These are phyloP conservation scores for Caenorhabditis latens DNA, from an alignment of 1,140 invertebrate genomes.

Conservation along the genomic window DNA sequence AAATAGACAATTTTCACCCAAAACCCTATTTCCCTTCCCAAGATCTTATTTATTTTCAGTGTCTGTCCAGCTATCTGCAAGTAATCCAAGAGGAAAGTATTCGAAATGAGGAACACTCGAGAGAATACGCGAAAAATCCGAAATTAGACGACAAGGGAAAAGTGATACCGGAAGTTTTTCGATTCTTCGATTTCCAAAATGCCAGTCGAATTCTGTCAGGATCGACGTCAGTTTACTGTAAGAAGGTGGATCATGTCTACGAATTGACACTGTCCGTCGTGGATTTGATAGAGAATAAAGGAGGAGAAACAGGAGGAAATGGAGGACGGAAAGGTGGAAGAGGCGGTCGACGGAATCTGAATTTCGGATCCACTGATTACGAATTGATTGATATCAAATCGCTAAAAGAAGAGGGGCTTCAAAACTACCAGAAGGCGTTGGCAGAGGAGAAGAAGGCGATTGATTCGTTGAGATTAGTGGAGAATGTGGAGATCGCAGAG, in stretches of 20 bases:
- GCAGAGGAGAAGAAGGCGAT: constrained; percentile 4
- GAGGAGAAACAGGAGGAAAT: background rate
- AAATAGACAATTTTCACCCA: no score
- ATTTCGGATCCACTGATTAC: constrained; percentile 12
- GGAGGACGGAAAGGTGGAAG: background rate
- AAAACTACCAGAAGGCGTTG: background rate
- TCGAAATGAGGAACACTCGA: background rate
- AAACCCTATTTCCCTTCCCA: no score
- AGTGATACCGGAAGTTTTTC: background rate
- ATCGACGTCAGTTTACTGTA: background rate
- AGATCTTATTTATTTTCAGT: background rate
- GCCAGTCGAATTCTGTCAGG: background rate
- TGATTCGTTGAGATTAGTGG: background rate
- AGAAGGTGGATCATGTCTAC: constrained; percentile 20
- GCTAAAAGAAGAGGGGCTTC: background rate
- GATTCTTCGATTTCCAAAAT: constrained; percentile 17
- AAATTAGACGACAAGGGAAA: no score
- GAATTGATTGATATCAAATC: background rate
- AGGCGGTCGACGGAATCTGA: background rate
- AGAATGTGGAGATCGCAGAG: background rate
- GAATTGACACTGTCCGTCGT: constrained; percentile 18
- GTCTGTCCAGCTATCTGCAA: background rate
- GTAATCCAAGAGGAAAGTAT: background rate
- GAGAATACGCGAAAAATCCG: background rate
- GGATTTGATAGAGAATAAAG: constrained; percentile 22